Percentiles rank a stretch among this genome's conserved stretches.
These are phyloP conservation scores for Cyanoliseus patagonus DNA, from an alignment of 2,113 vertebrate species.

Conservation along the genomic window DNA sequence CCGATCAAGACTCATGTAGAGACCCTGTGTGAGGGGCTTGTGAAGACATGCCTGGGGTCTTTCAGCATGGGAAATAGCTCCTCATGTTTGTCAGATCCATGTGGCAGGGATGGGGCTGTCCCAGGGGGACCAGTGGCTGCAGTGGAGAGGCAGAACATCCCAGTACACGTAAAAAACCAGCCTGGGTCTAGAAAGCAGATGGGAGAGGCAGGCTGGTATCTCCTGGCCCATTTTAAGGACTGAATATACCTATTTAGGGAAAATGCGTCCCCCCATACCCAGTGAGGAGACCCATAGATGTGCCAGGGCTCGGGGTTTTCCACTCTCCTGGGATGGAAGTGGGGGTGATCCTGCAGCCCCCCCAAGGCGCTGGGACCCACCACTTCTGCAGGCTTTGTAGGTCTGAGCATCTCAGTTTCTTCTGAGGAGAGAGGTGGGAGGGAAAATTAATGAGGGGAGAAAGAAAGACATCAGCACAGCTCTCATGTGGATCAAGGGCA, in stretches of 20 bases:
- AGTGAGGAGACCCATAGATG: background rate
- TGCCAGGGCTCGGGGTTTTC: background rate
- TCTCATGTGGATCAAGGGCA: background rate
- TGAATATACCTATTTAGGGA: slow-evolving; percentile 10
- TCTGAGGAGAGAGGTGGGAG: background rate
- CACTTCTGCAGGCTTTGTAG: background rate
- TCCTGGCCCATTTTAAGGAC: background rate
- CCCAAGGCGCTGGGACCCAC: background rate
- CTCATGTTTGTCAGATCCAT: rapidly evolving
- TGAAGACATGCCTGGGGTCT: background rate
- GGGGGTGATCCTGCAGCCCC: background rate
- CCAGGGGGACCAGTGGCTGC: background rate
- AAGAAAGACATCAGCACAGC: background rate
- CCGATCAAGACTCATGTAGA: rapidly evolving
- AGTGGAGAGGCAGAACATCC: background rate
- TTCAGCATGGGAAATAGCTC: background rate
- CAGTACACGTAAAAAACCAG: rapidly evolving
- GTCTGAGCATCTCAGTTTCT: background rate
- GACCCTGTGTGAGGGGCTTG: background rate
- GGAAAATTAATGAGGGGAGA: background rate
- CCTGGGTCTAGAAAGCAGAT: background rate
- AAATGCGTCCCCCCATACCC: background rate
- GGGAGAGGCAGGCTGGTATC: slow-evolving; percentile 14
- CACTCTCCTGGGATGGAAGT: background rate
- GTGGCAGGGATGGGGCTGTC: background rate